phyloP scores from a whole-genome alignment of 2,888 invertebrate species.

The Andrena bucephala region DNA sequence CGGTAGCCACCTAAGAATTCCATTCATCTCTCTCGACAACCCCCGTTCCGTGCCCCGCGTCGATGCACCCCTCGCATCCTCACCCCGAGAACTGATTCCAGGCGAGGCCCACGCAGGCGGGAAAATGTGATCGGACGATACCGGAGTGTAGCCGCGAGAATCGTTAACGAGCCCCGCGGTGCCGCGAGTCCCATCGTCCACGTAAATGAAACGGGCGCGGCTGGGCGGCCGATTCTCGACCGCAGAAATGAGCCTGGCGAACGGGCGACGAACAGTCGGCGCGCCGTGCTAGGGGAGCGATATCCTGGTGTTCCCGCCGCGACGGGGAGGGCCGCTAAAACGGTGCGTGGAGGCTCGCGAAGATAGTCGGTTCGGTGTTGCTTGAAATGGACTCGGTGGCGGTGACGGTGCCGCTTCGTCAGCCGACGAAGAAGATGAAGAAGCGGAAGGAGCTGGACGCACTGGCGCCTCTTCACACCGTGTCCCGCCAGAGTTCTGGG shows the following conservation, averaged over 20 bases:
- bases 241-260: constrained; percentile 56
- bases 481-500: constrained; percentile 83
- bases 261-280: constrained; percentile 33
- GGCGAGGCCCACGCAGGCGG: background rate
- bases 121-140: constrained; percentile 14
- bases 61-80: too few species aligned
- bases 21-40: too few species aligned
- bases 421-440: constrained; percentile 90
- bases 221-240: background rate
- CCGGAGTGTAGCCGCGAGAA: background rate
- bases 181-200: background rate
- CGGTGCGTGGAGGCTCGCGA: constrained; percentile 16
- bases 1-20: too few species aligned
- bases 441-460: constrained; percentile 92
- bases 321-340: background rate
- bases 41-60: too few species aligned
- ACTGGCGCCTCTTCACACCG: constrained; percentile 87
- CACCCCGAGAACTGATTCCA: constrained; percentile 3
- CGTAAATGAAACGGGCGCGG: constrained; percentile 9
- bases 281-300: constrained; percentile 24
- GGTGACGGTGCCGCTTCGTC: constrained; percentile 88
- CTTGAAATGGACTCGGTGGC: constrained; percentile 87
- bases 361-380: constrained; percentile 69
- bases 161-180: constrained; percentile 12
- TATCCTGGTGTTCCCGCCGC: background rate